Percentiles rank a stretch among this genome's conserved stretches.
phyloP scores from a whole-genome alignment of 2,888 invertebrate species.

The Gymnosoma rotundatum region DNA sequence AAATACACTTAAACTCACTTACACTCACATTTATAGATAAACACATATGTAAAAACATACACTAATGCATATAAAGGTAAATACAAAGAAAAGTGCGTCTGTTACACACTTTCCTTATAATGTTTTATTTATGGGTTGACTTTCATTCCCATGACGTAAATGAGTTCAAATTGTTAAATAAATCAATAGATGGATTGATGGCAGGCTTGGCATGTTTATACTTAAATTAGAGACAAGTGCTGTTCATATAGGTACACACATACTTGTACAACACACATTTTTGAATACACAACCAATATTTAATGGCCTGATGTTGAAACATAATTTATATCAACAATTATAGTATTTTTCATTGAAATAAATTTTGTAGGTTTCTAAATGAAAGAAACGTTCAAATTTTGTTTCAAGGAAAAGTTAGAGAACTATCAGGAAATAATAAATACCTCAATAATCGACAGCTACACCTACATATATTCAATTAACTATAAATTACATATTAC shows the following conservation, averaged over 20 bases:
- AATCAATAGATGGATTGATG: constrained; percentile 25
- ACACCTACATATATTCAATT: constrained; percentile 26
- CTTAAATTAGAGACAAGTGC: constrained; percentile 12
- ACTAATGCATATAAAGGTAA: neutral
- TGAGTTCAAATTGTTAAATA: constrained; percentile 22
- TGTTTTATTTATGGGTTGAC: neutral
- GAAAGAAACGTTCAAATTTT: neutral
- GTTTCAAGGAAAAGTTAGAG: neutral
- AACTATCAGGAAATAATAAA: constrained; percentile 16
- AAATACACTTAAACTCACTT: too few relatives aligned
- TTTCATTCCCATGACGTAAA: constrained; percentile 24
- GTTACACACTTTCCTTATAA: too few relatives aligned
- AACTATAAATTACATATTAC: constrained; percentile 7
- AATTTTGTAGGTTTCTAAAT: neutral
- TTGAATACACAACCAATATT: neutral
- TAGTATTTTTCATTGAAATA: neutral
- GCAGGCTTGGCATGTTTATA: neutral
- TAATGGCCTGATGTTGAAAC: constrained; percentile 30
- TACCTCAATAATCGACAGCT: constrained; percentile 28
- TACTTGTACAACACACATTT: neutral
- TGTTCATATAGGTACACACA: neutral
- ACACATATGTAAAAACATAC: too few relatives aligned
- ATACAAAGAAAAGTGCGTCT: neutral
- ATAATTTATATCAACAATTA: constrained; percentile 49
- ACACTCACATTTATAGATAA: too few relatives aligned